phyloP scores from a whole-genome alignment of 2,888 invertebrate genomes.

The Marasmarcha lunaedactyla region DNA sequence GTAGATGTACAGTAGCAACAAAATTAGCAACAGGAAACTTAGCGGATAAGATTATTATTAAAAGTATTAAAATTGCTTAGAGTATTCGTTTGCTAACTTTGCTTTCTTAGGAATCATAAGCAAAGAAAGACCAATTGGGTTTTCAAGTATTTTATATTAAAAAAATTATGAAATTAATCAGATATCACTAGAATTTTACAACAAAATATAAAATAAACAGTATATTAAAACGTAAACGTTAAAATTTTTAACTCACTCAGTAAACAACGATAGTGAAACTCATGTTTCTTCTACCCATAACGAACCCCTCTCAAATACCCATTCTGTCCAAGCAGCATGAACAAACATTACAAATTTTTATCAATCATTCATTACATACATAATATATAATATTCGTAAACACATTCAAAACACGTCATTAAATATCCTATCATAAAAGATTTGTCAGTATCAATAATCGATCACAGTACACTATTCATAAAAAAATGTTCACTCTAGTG shows the following conservation, averaged over 20 bases:
- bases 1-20: too few relatives aligned
- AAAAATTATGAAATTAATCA: slow-evolving; percentile 46
- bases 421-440: slow-evolving; percentile 41
- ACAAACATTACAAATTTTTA: slow-evolving; percentile 39
- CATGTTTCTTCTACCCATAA: slow-evolving; percentile 43
- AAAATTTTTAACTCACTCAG: slow-evolving; percentile 16
- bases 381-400: slow-evolving; percentile 36
- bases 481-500: slow-evolving; percentile 28
- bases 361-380: slow-evolving; percentile 17
- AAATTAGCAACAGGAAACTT: too few relatives aligned
- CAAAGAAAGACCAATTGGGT: background rate
- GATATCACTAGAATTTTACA: slow-evolving; percentile 45
- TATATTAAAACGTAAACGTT: slow-evolving; percentile 26
- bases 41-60: too few relatives aligned
- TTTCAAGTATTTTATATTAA: slow-evolving; percentile 36
- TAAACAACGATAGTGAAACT: background rate
- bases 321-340: slow-evolving; percentile 59
- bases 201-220: slow-evolving; percentile 22
- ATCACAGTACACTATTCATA: slow-evolving; percentile 35
- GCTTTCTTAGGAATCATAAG: too few relatives aligned
- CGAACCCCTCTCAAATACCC: slow-evolving; percentile 57
- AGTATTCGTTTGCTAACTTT: too few relatives aligned
- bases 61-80: too few relatives aligned
- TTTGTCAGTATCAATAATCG: slow-evolving; percentile 45
- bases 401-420: slow-evolving; percentile 37